Evolutionary conservation across 2,113 vertebrate species (phyloP).

Genomic region (Sylvia atricapilla): DNA sequence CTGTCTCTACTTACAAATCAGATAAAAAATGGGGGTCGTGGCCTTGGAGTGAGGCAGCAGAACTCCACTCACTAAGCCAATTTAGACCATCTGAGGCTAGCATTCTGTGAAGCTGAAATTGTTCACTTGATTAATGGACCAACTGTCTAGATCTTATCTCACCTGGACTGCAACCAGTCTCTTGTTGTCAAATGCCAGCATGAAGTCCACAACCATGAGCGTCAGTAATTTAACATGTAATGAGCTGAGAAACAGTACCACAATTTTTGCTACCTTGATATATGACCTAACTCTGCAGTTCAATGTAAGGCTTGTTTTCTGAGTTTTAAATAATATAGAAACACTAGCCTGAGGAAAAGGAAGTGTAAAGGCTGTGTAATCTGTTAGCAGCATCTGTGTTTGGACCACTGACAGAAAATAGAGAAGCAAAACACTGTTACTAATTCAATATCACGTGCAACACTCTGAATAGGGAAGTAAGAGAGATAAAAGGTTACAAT

Average conservation of each 20-base stretch:
- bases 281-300: not conserved
- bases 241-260: not conserved
- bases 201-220: not conserved
- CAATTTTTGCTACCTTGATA: not conserved
- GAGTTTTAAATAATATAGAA: constrained; percentile 17
- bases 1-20: not conserved
- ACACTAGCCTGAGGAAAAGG: not conserved
- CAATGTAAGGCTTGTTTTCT: not conserved
- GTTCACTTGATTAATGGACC: constrained; percentile 47
- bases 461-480: not conserved
- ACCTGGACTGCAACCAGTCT: not conserved
- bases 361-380: not conserved
- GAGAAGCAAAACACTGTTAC: not conserved
- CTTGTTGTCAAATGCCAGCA: not conserved
- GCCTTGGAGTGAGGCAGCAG: not conserved
- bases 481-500: not conserved
- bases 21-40: not conserved
- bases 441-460: not conserved
- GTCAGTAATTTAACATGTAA: constrained; percentile 1
- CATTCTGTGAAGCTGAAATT: not conserved
- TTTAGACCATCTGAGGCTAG: constrained; percentile 16
- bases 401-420: not conserved
- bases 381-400: not conserved
- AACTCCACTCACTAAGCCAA: not conserved
- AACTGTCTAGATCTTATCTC: constrained; percentile 31